Percentiles rank a stretch among this genome's conserved stretches.
Conservation (phyloP, 1,140 invertebrate genomes). For the Drosophila littoralis region DNA sequence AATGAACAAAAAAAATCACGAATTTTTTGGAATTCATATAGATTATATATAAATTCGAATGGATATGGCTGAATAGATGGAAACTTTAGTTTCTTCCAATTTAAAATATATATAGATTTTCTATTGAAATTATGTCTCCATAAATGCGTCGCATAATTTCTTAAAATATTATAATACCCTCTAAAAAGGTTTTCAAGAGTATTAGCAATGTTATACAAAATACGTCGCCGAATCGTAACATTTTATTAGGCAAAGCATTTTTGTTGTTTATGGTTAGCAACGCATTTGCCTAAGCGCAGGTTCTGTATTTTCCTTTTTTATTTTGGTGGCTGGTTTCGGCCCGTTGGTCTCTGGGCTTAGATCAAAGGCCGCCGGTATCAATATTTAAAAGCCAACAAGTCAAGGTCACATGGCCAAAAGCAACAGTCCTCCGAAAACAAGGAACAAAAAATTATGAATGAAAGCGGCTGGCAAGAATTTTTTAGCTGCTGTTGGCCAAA, state of each 20-base stretch:
- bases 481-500: conserved; percentile 40
- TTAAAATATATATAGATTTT: too few relatives aligned
- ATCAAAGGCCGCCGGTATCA: conserved; percentile 73
- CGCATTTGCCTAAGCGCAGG: conserved; percentile 74
- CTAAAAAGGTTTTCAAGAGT: not conserved
- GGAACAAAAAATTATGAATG: conserved; percentile 67
- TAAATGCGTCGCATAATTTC: not conserved
- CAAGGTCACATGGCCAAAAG: conserved; percentile 60
- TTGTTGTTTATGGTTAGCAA: conserved; percentile 24
- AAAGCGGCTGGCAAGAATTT: conserved; percentile 47
- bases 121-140: too few relatives aligned
- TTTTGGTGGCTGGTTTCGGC: not conserved
- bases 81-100: too few relatives aligned
- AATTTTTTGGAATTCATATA: too few relatives aligned
- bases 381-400: conserved; percentile 72
- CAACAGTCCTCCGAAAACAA: not conserved
- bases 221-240: conserved; percentile 46
- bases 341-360: conserved; percentile 54
- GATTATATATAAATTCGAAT: too few relatives aligned
- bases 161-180: not conserved
- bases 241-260: conserved; percentile 74
- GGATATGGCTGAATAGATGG: too few relatives aligned
- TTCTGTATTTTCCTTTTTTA: conserved; percentile 8
- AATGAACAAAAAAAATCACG: too few relatives aligned
- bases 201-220: conserved; percentile 63